Base-by-base conservation (phyloP, 1,140 invertebrate species). In the Agrypnia vestita region DNA sequence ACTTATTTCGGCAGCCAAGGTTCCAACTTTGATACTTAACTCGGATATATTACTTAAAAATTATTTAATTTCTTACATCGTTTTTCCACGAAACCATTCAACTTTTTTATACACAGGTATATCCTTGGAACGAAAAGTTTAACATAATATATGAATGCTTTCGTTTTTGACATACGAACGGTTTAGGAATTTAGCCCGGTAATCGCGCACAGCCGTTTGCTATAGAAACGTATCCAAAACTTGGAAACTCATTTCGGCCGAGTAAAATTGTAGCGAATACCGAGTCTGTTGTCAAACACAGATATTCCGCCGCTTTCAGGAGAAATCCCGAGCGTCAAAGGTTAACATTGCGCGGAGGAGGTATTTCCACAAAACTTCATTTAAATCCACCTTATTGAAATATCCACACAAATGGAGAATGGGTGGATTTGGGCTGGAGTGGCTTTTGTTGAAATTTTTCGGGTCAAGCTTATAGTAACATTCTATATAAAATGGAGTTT, bases 211-310 rank as follows among this genome's bases (percentile, higher is more conserved):
- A 75, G 51, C 35, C 56, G 44, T 25, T 76, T 46, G 62, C 6
- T 47, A 76, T 21, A 76, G 59, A 76, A 76, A 62, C 73, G 77
- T 71, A 82, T 76, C 74, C 74, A 55, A 73, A 80, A 82, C 81
- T 82, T 82, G 73, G 59, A 77, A 82, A 82, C 81, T 82, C 81
- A 79, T 82, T 82, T 79, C 77, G 64, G 44, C 43, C 55, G 59
- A 74, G 77, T 61, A 79, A 80, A 80, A 82, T 72, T 80, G 81
- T 82, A 78, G 78, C 81, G 46, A 72, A 72, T 78, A 78, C 56
- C 13, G 56, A 61, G 46, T 53, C 51, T 56, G 78, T 82, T 82
- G 81, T 82, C 81, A 82, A 82, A 82, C 69, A 71, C 81, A 82
- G 78, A 44, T 55, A 75, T 69, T 47, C 59, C 64, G 15, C 59